Base-by-base conservation (phyloP, 2,113 vertebrate species). In the Gambusia affinis region DNA sequence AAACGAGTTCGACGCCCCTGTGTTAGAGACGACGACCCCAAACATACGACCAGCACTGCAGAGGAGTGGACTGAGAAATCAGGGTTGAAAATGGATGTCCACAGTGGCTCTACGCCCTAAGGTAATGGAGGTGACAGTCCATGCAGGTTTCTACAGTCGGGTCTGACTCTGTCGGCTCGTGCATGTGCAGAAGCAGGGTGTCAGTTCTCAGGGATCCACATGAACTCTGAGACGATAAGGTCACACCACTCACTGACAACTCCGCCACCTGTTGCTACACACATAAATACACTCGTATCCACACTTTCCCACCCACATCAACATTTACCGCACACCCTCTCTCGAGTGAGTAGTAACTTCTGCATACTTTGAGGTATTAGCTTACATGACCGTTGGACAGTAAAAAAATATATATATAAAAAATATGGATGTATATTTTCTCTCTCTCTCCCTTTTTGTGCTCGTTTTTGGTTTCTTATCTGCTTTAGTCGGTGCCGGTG, bases 151-250 rank as follows among this genome's bases (percentile, higher is more conserved):
- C n/a, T n/a, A n/a, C n/a, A 61, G 69, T 70, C 63, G 22, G 24
- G 51, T 62, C 33, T 76, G 73, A 73, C 65, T 77, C 65, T 67
- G 54, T 42, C 44, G 14, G 29, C 22, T 14, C 28, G 51, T 27
- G 64, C 27, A 15, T 63, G 39, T 47, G 70, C 37, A 67, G 8
- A 27, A 27, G 29, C 1, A 4, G 67, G 27, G 66, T 75, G 75
- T 70, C 69, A 79, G 51, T 83, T 84, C 86, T 87, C 80, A 77
- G 64, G 82, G 72, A 81, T 86, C 86, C 22, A 27, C 57, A 81
- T 91, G 88, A 92, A 90, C 89, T 88, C 86, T 87, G 81, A 80
- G 73, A 86, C 81, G 77, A 63, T 78, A 85, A 82, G 90, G 86
- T 92, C 86, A 89, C 80, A 81, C 67, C 67, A 80, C 66, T 81